These are phyloP conservation scores for Chionoecetes opilio DNA, from an alignment of 1,140 invertebrate genomes.

Conservation along the genomic window DNA sequence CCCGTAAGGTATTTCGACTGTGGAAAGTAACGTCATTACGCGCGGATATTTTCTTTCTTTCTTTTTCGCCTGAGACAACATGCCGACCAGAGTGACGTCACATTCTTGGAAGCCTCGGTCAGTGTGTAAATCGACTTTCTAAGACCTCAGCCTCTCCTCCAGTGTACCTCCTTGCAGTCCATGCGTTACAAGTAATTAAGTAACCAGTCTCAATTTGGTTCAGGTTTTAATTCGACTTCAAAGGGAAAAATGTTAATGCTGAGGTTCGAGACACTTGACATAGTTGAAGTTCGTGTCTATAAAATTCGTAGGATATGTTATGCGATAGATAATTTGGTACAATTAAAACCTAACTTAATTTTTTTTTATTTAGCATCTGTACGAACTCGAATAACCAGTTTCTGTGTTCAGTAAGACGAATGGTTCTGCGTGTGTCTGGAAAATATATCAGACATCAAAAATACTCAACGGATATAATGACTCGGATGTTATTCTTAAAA, in stretches of 20 bases:
- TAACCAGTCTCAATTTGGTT: neutral
- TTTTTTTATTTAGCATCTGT: neutral
- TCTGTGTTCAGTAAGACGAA: neutral
- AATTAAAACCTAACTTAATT: neutral
- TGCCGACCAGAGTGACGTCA: neutral
- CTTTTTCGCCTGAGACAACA: neutral
- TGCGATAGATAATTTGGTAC: conserved; percentile 5
- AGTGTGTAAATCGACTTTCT: neutral
- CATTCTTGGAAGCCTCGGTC: neutral
- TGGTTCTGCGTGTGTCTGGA: neutral
- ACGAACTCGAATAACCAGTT: neutral
- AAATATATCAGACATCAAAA: neutral
- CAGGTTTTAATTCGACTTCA: neutral
- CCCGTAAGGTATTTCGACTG: neutral
- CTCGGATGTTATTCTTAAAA: neutral
- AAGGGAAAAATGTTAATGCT: neutral
- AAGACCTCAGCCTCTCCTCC: too few species aligned
- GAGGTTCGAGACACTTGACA: neutral
- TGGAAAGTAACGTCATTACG: neutral
- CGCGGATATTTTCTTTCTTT: neutral
- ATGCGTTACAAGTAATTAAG: neutral
- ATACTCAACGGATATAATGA: neutral
- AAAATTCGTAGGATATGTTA: neutral
- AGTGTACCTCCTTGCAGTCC: neutral
- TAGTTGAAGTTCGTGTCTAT: neutral